Conservation (phyloP, 92 coral and sea anemone species). For the Porites evermanni region DNA sequence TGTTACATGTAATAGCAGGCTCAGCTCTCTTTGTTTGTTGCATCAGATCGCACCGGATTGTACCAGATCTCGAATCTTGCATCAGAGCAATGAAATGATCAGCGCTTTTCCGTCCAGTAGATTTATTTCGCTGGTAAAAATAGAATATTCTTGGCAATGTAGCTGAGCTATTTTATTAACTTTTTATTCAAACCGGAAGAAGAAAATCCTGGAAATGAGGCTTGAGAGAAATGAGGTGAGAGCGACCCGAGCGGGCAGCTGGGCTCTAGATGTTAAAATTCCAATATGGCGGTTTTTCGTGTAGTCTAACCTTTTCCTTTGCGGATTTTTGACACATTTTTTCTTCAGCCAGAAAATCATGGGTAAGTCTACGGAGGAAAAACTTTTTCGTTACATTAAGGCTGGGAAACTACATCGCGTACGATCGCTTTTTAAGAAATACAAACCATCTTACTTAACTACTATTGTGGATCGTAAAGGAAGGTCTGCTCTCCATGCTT, state of each 20-base stretch:
- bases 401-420: conserved; percentile 80
- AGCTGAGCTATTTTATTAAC: too few species aligned
- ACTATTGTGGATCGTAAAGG: conserved; percentile 65
- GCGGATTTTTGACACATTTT: too few species aligned
- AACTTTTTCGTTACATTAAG: conserved; percentile 80
- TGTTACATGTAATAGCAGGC: conserved; percentile 6
- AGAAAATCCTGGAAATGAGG: too few species aligned
- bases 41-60: not conserved
- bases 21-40: not conserved
- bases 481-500: conserved; percentile 79
- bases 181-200: too few species aligned
- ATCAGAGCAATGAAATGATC: too few species aligned
- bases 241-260: not conserved
- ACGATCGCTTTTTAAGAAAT: conserved; percentile 73
- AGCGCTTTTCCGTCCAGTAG: not conserved
- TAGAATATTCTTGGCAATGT: too few species aligned
- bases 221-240: too few species aligned
- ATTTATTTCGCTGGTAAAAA: too few species aligned
- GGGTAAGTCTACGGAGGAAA: conserved; percentile 69
- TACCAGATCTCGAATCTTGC: not conserved
- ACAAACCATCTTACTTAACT: conserved; percentile 61
- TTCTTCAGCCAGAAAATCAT: conserved; percentile 14
- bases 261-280: not conserved
- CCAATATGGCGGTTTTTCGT: conserved; percentile 1
- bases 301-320: too few species aligned